These are phyloP conservation scores for Australoheros facetus DNA, from an alignment of 2,797 vertebrate species.

Conservation along the genomic window DNA sequence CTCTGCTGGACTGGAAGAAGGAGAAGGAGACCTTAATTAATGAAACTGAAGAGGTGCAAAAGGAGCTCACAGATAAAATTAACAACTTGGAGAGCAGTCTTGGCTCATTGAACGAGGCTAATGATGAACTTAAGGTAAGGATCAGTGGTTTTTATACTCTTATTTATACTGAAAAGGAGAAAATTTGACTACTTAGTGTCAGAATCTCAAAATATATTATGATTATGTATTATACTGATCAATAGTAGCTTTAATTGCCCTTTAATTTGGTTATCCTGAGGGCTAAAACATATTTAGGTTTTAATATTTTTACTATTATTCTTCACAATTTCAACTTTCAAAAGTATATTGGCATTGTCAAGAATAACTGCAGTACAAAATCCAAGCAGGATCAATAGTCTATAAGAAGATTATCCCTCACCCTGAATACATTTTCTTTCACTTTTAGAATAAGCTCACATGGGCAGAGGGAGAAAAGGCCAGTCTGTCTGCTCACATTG, in stretches of 20 bases:
- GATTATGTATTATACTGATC: not conserved
- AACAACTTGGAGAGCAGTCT: conserved; percentile 79
- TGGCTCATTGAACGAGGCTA: conserved; percentile 68
- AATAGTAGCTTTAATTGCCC: not conserved
- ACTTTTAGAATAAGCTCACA: conserved; percentile 73
- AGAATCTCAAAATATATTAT: not conserved
- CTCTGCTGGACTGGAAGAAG: conserved; percentile 85
- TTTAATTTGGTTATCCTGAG: not conserved
- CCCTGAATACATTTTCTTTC: not conserved
- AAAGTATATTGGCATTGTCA: not conserved
- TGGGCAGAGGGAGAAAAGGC: conserved; percentile 79
- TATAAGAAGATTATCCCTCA: not conserved
- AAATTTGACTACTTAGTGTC: fast-evolving
- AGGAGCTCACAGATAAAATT: conserved; percentile 78
- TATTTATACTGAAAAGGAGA: not conserved
- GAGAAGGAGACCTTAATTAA: conserved; percentile 82
- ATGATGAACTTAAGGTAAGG: conserved; percentile 60
- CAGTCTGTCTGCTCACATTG: conserved; percentile 76
- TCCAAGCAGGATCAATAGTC: not conserved
- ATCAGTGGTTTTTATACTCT: not conserved
- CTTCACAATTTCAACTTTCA: too few relatives aligned
- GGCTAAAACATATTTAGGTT: too few relatives aligned
- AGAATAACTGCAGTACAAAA: not conserved
- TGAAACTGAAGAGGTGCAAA: conserved; percentile 81
- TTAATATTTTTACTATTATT: too few relatives aligned